Base-by-base conservation (phyloP, 1,140 invertebrate genomes). In the Acromyrmex charruanus region DNA sequence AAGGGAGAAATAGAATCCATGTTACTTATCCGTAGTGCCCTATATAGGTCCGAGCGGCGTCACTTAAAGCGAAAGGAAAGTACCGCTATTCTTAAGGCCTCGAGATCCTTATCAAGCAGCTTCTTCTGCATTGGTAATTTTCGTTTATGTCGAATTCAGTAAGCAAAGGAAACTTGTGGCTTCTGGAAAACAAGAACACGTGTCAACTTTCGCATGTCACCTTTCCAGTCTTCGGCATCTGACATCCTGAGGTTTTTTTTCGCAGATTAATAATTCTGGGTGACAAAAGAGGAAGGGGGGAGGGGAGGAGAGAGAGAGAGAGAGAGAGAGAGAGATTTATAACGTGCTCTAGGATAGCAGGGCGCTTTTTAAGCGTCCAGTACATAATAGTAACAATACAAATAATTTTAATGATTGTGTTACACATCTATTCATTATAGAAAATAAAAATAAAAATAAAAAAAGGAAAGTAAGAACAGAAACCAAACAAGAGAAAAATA, bases 81-180 rank as follows among this genome's bases (percentile, higher is more conserved):
- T 90, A 92, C 91, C 91, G 91, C 89, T 92, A 92, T 90, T 91
- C 86, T 90, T 89, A 86, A 39, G 69, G 81, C 21, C 55, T 21
- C 16, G 49, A 14, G 90, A 91, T 91, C 10, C 39, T 82, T 88
- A 91, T 91, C 91, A 53, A 31, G 4, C 39, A 2, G 25, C 71
- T 85, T 79, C 82, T 87, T 82, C 89, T 91, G 75, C 87, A 92
- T 90, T 87, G 72, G 88, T 89, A 89, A 91, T 91, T 61, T 63
- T 51, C 68, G 88, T 90, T 88, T 89, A 81, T 59, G 55, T 59
- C 25, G 59, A 66, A 89, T 74, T 63, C 69, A 51, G 68, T 49
- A 16, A 39, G 4, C 82, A 59, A 6, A 77, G 80, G 82, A 87
- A 91, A 91, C 55, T 58, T 82, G 72, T 82, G 55, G 53, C 28